Base-by-base conservation (phyloP, 2,888 invertebrate genomes). In the Spilosoma lubricipeda region DNA sequence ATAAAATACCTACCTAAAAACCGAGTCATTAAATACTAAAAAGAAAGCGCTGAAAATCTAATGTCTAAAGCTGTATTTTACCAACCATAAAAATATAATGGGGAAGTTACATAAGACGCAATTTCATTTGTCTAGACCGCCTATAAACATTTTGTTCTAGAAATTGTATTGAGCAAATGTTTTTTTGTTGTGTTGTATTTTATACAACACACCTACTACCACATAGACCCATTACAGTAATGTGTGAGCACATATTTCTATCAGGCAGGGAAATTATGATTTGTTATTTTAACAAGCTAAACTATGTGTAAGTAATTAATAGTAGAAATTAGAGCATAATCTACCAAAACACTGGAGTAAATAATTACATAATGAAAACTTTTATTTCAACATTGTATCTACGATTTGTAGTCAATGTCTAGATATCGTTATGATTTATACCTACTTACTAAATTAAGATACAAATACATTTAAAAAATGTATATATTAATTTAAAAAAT, bases 41-140 rank as follows among this genome's bases (percentile, higher is more conserved):
- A n/a, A 39, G n/a, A 36, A 45, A 27, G 15, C 45, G 27, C 45
- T 42, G 30, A 67, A 33, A 39, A 27, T n/a, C 27, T 27, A 59
- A 59, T 39, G 15, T 67, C 42, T 39, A 39, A 13, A 42, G 27
- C 23, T 11, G 3, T n/a, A n/a, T 56, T 56, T 56, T 56, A 56
- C n/a, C 23, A 23, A 56, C 42, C 27, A 42, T 66, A 66, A 66
- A 67, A 13, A 67, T 67, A 56, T 56, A n/a, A 56, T 63, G 30
- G 30, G 27, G 59, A 42, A 1, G 15, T 45, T 67, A 67, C 42
- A 27, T 67, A 67, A 67, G 27, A 39, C 8, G 2, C 15, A n/a
- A 42, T 67, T 67, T 67, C 7, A 27, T n/a, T 67, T 45, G 67
- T 45, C 67, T 65, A 65, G 30, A 63, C 65, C 36, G 36, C 65